Conservation (phyloP, 2,113 vertebrate species). For the Thermophis baileyi region DNA sequence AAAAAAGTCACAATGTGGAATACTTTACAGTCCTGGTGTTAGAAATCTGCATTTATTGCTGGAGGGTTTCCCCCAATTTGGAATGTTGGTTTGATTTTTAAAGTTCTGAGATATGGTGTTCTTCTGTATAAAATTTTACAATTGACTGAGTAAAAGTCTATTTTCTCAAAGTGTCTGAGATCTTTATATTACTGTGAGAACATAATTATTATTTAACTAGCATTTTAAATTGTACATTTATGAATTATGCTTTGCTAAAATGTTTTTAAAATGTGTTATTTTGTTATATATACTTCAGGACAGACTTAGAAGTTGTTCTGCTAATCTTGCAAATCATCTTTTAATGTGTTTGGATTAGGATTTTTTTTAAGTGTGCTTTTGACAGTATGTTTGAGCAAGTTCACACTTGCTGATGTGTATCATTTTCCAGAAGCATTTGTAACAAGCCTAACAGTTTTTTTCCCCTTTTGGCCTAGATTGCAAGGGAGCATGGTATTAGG, state of each 20-base stretch:
- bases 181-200: background rate
- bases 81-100: background rate
- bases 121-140: background rate
- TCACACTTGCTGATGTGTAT: background rate
- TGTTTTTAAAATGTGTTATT: background rate
- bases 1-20: background rate
- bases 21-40: background rate
- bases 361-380: no score
- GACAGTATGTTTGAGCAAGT: background rate
- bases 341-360: background rate
- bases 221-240: background rate
- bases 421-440: background rate
- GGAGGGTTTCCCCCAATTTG: background rate
- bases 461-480: slow-evolving; percentile 77
- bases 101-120: background rate
- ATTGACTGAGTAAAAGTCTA: background rate
- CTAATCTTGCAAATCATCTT: background rate
- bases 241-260: background rate
- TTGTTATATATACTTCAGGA: background rate
- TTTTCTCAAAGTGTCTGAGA: background rate
- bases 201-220: background rate
- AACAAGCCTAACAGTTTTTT: background rate
- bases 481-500: slow-evolving; percentile 96
- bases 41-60: background rate
- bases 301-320: background rate